Evolutionary conservation across 2,888 invertebrate species (phyloP), one percentile per base, ranked within the genome.

Genomic region (Diplolepis rosae): DNA sequence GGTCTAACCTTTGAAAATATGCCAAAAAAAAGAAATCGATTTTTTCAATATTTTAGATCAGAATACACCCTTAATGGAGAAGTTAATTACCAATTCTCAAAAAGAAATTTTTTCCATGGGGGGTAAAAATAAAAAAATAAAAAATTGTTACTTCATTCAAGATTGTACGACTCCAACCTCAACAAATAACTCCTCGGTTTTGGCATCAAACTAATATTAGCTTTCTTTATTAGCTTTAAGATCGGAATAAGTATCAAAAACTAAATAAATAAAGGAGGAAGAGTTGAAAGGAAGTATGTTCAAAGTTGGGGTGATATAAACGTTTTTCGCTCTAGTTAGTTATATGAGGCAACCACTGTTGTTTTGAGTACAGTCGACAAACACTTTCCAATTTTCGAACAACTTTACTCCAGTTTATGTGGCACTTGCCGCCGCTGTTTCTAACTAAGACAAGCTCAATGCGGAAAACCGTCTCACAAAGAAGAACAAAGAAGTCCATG

Each of bases 341-440:
- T 56, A 56, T 35, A 61, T 22, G 13, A 61, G n/a, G 56, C 22
- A 35, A 35, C 22, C 24, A 39, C 35, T 61, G 35, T 61, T 61
- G 56, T 39, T 61, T 61, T 24, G 24, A 61, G 22, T 39, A 45
- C 15, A 42, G 28, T 65, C 45, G 45, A 65, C 65, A 65, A 48
- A 65, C 65, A 48, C 65, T 65, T 65, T 48, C 45, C 65, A 48
- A 65, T 48, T 65, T 65, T 65, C 45, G 15, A 61, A 61, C 35
- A 61, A 61, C 56, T 61, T 61, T 61, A 39, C 56, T 5, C 35
- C 56, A 39, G 56, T 61, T 61, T 61, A 61, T 39, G 32, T 32
- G 30, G 54, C 54, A 54, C 18, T 54, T 54, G 32, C 32, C 54
- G 24, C 22, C 39, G 24, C 5, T 13, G n/a, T 32, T 39, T 61